These are phyloP conservation scores for Trichomalopsis sarcophagae DNA, from an alignment of 1,140 invertebrate genomes.

Conservation along the genomic window DNA sequence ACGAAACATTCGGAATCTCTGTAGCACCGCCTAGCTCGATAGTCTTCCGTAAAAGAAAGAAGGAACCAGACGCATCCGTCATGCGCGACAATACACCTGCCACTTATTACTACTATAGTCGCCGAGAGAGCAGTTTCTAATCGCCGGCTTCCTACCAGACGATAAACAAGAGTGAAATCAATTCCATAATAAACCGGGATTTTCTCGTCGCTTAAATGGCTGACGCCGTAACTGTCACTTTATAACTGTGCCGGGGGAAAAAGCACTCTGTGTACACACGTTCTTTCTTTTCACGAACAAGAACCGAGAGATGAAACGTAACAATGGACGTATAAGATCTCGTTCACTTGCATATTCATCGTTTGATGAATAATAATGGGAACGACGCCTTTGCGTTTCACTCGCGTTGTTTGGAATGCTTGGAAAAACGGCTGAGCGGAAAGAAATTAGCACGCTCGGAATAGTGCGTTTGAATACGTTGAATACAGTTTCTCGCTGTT, in stretches of 20 bases:
- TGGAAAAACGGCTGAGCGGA: neutral
- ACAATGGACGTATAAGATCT: neutral
- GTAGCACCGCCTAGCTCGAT: neutral
- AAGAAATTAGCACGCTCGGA: neutral
- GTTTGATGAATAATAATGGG: conserved; percentile 8
- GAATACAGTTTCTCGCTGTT: neutral
- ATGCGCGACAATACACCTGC: no score
- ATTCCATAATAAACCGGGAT: conserved; percentile 28
- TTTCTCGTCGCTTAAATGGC: conserved; percentile 11
- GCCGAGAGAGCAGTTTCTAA: neutral
- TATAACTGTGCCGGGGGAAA: neutral
- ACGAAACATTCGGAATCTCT: neutral
- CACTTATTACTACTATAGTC: neutral
- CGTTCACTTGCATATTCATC: neutral
- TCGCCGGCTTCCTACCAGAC: neutral
- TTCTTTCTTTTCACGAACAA: neutral
- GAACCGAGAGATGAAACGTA: neutral
- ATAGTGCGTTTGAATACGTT: neutral
- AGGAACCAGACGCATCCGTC: no score
- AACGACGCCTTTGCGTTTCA: neutral
- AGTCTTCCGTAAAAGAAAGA: neutral
- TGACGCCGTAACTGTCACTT: neutral
- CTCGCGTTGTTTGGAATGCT: neutral
- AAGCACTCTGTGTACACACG: neutral
- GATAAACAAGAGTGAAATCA: conserved; percentile 35